Percentiles rank a stretch among this genome's conserved stretches.
phyloP scores from a whole-genome alignment of 1,140 invertebrate species.

The Neocloeon triangulifer region DNA sequence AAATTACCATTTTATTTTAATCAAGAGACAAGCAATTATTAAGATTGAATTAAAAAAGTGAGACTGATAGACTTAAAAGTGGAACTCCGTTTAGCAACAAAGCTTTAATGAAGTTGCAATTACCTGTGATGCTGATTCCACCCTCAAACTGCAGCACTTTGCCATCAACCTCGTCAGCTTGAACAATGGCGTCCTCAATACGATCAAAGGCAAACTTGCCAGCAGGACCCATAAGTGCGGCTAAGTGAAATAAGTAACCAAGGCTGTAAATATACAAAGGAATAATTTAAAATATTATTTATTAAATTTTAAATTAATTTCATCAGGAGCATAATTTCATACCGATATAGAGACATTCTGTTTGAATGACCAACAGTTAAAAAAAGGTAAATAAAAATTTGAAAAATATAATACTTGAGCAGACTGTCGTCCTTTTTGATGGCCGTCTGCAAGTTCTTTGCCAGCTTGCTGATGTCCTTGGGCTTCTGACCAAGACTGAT shows the following conservation, averaged over 20 bases:
- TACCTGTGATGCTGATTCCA: conserved; percentile 38
- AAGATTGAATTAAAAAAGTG: neutral
- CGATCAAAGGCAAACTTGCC: conserved; percentile 51
- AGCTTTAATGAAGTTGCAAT: conserved; percentile 8
- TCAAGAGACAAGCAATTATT: conserved; percentile 9
- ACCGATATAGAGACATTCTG: neutral
- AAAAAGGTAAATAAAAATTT: conserved; percentile 6
- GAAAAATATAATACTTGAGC: conserved; percentile 24
- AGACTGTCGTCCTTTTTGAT: conserved; percentile 57
- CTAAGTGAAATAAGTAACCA: conserved; percentile 64
- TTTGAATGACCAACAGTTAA: neutral
- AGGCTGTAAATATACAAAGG: conserved; percentile 25
- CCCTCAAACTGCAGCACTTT: conserved; percentile 82
- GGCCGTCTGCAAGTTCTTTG: conserved; percentile 36
- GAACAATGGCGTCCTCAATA: conserved; percentile 75
- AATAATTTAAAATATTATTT: neutral
- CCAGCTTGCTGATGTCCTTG: conserved; percentile 25
- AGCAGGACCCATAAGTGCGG: conserved; percentile 30
- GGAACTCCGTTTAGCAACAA: conserved; percentile 1
- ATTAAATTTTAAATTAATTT: neutral
- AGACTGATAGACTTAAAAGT: conserved; percentile 5
- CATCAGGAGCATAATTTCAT: neutral
- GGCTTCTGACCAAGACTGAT: no score
- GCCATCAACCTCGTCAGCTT: conserved; percentile 87
- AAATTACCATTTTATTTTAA: conserved; percentile 12